Evolutionary conservation across 2,113 vertebrate species (phyloP).

Genomic region (Zosterops japonicus): DNA sequence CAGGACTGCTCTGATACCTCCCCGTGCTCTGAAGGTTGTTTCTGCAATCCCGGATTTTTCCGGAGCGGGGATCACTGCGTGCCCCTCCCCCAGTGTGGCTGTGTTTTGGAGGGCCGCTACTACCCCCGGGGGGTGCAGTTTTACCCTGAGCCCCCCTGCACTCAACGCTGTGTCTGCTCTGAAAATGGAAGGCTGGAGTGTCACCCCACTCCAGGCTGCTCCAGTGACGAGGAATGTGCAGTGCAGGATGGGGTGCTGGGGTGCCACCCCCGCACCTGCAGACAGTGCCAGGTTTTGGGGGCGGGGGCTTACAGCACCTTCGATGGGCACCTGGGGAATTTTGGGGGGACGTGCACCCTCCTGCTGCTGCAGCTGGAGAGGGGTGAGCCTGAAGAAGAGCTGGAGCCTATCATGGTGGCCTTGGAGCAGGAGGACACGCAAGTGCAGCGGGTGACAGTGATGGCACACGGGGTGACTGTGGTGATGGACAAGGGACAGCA

Average conservation of each 20-base stretch:
- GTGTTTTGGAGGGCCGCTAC: conserved; percentile 73
- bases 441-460: conserved; percentile 34
- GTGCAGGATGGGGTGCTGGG: not conserved
- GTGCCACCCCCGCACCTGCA: conserved; percentile 25
- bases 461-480: not conserved
- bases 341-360: conserved; percentile 58
- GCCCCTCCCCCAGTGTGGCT: conserved; percentile 77
- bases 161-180: conserved; percentile 20
- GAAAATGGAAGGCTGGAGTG: conserved; percentile 20
- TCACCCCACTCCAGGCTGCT: not conserved
- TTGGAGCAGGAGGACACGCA: not conserved
- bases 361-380: not conserved
- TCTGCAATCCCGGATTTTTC: conserved; percentile 74
- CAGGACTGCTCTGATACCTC: conserved; percentile 52
- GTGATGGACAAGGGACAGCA: not conserved
- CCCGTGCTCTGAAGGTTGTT: conserved; percentile 74
- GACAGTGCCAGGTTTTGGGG: conserved; percentile 53
- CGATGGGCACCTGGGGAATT: not conserved
- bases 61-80: conserved; percentile 75
- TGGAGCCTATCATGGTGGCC: not conserved
- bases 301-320: conserved; percentile 64
- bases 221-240: not conserved
- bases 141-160: not conserved
- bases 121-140: conserved; percentile 68
- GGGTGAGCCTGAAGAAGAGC: rapidly evolving